Evolutionary conservation across 2,888 invertebrate species (phyloP), one percentile per base, ranked within the genome.

Genomic region (Polietes domitor): DNA sequence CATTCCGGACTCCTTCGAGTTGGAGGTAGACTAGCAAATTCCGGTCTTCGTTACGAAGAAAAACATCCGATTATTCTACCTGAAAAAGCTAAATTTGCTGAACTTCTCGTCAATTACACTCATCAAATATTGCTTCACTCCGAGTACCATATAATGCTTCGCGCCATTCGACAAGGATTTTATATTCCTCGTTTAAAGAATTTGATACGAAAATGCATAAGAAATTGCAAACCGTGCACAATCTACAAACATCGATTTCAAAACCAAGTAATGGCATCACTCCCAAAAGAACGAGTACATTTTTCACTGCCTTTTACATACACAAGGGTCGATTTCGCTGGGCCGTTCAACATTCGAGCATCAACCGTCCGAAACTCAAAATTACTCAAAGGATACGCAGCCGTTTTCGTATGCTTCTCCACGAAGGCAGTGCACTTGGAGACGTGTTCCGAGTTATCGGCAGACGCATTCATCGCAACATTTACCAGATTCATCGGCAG

Each of bases 291-390:
- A 55, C 50, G 80, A 19, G 37, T 41, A 5, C 68, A 21, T 2
- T 80, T 73, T 41, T 58, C 75, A 4, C 26, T 75, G 28, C 82
- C 82, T 0, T 84, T 82, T 63, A 58, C 82, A 1, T 28, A 68
- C 26, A 75, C 73, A 10, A 77, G 78, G 9, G 28, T 84, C 1
- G 82, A 85, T 15, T 85, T 85, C 53, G 82, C 77, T 1, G 83
- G 84, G 5, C 82, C 81, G 1, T 84, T 86, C 26, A 32, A 73
- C 9, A 47, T 84, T 0, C 77, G 79, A 50, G 47, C 80, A 0
- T 77, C 47, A 10, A 50, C 21, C 5, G n/a, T 63, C n/a, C 68
- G 77, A 47, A 61, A 63, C n/a, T 55, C 68, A 10, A 53, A 65
- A 43, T 41, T 72, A 2, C 17, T 26, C 26, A 85, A 85, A 28